Evolutionary conservation across 1,140 invertebrate genomes (phyloP), one percentile per base, ranked within the genome.

Genomic region (Trypoxylus dichotomus): DNA sequence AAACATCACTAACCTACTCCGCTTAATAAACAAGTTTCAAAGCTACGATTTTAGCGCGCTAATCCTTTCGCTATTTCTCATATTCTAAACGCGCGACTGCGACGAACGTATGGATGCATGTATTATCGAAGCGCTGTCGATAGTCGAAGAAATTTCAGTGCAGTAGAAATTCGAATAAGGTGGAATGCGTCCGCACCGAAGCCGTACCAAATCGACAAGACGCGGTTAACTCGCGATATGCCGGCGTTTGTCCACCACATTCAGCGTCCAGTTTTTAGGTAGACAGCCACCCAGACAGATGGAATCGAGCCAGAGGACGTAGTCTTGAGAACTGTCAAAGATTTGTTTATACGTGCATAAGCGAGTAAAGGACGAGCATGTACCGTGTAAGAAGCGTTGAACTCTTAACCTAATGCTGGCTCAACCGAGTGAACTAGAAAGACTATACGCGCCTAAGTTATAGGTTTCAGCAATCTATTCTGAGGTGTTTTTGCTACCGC

Each of bases 401-500:
- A 68, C 60, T 68, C 60, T 68, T 68, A 68, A 68, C 60, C 60
- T 29, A 68, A 68, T 68, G 60, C 60, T 68, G 21, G 19, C 60
- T 68, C 60, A 54, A 68, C 60, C 60, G 60, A 68, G 60, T 68
- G 60, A 68, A 68, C 60, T 68, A 68, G 60, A 68, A 68, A 68
- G 60, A 24, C 19, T 68, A 29, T 68, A 54, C 47, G 19, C 47
- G 60, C 7, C 60, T 68, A 68, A 68, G 60, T 68, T 68, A 68
- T 68, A 6, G 60, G 60, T 29, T 24, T n/a, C n/a, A n/a, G n/a
- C 25, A 24, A 2, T 68, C 11, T 11, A 68, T 68, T 25, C 60
- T 24, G 60, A 25, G 60, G 27, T 68, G 60, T 68, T 25, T 24
- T 68, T 29, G 60, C 21, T 27, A 24, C 21, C 60, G 60, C 27